Conservation (phyloP, 2,113 vertebrate genomes). For the Siniperca knerii region DNA sequence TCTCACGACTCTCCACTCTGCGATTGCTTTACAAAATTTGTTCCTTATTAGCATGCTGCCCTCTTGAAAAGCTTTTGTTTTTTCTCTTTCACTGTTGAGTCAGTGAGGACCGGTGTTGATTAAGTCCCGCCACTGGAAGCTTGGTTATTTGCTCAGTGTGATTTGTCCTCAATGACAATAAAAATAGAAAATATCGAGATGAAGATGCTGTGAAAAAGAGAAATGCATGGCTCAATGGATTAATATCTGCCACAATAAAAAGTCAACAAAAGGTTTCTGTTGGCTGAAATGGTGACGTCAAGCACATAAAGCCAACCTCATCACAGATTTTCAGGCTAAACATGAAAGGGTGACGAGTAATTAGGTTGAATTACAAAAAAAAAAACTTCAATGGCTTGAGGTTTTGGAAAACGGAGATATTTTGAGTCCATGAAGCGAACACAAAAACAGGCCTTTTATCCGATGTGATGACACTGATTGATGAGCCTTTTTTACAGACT, state of each 20-base stretch:
- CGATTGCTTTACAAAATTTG: background rate
- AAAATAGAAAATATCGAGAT: constrained; percentile 11
- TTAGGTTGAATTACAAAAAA: background rate
- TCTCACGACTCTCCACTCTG: background rate
- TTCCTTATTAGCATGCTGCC: background rate
- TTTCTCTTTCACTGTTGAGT: background rate
- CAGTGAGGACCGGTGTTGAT: constrained; percentile 9
- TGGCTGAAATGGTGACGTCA: background rate
- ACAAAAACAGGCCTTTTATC: constrained; percentile 5
- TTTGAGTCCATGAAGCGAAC: background rate
- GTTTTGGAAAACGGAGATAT: background rate
- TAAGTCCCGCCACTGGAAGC: background rate
- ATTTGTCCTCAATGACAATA: background rate
- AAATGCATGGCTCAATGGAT: background rate
- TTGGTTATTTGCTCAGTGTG: background rate
- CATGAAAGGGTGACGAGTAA: background rate
- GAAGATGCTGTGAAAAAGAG: background rate
- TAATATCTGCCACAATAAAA: constrained; percentile 20
- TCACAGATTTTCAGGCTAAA: background rate
- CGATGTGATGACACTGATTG: constrained; percentile 18
- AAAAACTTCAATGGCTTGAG: background rate
- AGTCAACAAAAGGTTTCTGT: constrained; percentile 1
- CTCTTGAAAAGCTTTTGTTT: constrained; percentile 14
- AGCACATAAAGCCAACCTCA: background rate
- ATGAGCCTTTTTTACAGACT: constrained; percentile 15